Conservation (phyloP, 2,888 invertebrate genomes). For the Diabrotica balteata region DNA sequence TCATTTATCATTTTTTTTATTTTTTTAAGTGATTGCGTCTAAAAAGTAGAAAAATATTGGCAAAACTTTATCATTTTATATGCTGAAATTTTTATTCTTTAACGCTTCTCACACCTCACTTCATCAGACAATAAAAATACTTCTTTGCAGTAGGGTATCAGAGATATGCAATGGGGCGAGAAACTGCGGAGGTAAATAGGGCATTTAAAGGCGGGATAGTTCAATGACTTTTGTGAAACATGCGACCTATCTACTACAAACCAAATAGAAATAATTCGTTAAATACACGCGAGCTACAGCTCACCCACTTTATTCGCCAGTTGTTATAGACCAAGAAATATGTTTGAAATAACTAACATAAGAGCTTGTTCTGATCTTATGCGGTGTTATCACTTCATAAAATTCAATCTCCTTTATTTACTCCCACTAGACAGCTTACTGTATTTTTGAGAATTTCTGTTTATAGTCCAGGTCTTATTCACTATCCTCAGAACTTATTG, state of each 20-base stretch:
- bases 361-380: background rate
- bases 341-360: slow-evolving; percentile 1
- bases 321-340: slow-evolving; percentile 10
- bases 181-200: slow-evolving; percentile 34
- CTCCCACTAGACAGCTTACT: no score
- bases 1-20: no score
- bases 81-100: no score
- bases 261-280: slow-evolving; percentile 29
- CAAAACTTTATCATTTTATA: no score
- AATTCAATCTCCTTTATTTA: no score
- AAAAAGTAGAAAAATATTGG: no score
- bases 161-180: slow-evolving; percentile 36
- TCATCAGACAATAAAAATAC: background rate
- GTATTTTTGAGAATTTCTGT: no score
- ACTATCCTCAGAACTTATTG: no score
- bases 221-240: slow-evolving; percentile 32
- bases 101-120: no score
- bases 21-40: no score
- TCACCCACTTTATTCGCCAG: slow-evolving; percentile 32
- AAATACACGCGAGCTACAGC: slow-evolving; percentile 29
- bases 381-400: no score
- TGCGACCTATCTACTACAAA: slow-evolving; percentile 23
- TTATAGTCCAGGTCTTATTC: no score
- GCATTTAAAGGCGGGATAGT: slow-evolving; percentile 36
- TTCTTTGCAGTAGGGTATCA: slow-evolving; percentile 1